A percentile compares a stretch with the other conserved stretches of the same genome.
Conservation (phyloP, 2,888 invertebrate genomes). For the Hyposoter didymator region DNA sequence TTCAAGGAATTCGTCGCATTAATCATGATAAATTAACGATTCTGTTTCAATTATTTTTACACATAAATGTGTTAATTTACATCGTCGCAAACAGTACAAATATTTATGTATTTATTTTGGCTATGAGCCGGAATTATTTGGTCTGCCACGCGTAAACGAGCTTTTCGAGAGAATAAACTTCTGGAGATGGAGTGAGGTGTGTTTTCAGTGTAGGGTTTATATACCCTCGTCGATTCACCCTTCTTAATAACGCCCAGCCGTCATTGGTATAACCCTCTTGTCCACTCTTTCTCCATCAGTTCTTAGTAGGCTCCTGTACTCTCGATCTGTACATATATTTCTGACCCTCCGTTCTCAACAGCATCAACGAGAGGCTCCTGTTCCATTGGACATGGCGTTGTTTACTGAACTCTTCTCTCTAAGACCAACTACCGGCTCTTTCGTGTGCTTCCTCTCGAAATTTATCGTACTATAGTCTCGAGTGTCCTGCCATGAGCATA, state of each 20-base stretch:
- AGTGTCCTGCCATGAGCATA: conserved; percentile 55
- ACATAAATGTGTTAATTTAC: not conserved
- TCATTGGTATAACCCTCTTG: conserved; percentile 48
- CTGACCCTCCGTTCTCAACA: conserved; percentile 47
- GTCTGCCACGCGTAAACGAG: conserved; percentile 30
- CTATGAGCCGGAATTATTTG: conserved; percentile 4
- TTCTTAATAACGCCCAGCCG: conserved; percentile 48
- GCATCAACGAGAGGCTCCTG: conserved; percentile 67
- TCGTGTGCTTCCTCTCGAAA: conserved; percentile 70
- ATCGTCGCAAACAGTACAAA: not conserved
- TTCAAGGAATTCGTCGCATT: not conserved
- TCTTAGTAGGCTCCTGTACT: conserved; percentile 27
- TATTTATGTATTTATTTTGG: not conserved
- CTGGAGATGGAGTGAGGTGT: conserved; percentile 25
- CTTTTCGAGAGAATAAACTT: conserved; percentile 41
- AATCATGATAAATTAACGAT: not conserved
- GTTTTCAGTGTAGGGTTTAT: conserved; percentile 48
- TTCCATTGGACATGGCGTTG: conserved; percentile 75
- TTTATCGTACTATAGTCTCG: conserved; percentile 74
- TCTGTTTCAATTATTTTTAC: not conserved
- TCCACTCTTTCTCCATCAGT: conserved; percentile 43
- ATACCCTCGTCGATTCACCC: conserved; percentile 56
- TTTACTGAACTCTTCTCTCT: conserved; percentile 76
- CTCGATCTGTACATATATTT: conserved; percentile 32
- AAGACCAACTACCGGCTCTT: conserved; percentile 64